Percentiles rank a stretch among this genome's conserved stretches.
phyloP scores from a whole-genome alignment of 2,888 invertebrate species.

The Thumatha senex region DNA sequence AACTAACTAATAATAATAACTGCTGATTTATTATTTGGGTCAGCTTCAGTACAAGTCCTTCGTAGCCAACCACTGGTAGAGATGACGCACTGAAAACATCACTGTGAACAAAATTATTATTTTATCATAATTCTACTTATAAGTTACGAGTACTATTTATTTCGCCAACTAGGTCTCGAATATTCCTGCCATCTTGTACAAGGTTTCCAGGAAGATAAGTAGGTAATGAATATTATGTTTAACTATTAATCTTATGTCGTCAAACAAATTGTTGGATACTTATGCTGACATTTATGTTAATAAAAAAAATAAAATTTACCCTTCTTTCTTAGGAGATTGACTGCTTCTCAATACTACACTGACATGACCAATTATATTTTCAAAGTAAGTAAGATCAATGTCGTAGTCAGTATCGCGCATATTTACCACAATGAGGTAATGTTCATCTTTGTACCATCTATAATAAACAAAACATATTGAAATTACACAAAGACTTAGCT shows the following conservation, averaged over 20 bases:
- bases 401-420: constrained; percentile 55
- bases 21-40: constrained; percentile 25
- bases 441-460: constrained; percentile 62
- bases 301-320: no score
- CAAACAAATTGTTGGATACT: no score
- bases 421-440: constrained; percentile 80
- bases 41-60: constrained; percentile 64
- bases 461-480: constrained; percentile 24
- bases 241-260: no score
- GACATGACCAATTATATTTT: constrained; percentile 67
- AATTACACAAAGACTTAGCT: background rate
- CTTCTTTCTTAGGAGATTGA: constrained; percentile 58
- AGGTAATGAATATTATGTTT: no score
- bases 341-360: constrained; percentile 73
- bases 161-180: no score
- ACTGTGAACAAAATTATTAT: constrained; percentile 42
- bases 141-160: no score
- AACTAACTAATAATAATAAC: background rate
- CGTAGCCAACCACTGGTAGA: constrained; percentile 62
- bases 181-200: no score
- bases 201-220: no score
- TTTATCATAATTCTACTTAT: no score
- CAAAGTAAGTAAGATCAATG: constrained; percentile 65
- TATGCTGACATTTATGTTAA: no score
- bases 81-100: constrained; percentile 52